Evolutionary conservation across 2,113 vertebrate genomes (phyloP).

Genomic region (Harpagus bidentatus): DNA sequence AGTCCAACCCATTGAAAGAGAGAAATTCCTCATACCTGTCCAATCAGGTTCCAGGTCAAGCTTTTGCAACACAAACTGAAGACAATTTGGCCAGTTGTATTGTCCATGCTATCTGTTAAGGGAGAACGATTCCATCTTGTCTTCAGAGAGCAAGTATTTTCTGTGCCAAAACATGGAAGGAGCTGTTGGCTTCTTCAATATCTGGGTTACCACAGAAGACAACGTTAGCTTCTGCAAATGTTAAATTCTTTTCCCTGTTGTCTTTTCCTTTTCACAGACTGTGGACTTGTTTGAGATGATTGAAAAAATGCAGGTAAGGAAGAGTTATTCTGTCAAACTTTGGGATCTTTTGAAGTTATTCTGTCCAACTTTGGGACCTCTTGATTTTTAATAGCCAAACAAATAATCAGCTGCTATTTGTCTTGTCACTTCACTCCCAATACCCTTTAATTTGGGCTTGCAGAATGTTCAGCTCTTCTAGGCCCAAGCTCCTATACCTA

Average conservation of each 20-base stretch:
- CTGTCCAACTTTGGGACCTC: neutral
- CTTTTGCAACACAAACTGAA: neutral
- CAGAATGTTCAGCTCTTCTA: neutral
- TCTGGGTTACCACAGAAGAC: neutral
- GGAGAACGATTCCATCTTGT: neutral
- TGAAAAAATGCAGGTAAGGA: constrained; percentile 78
- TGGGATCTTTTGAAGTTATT: neutral
- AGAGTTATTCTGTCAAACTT: neutral
- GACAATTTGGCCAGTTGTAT: neutral
- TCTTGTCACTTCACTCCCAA: neutral
- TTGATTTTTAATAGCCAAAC: neutral
- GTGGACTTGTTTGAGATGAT: constrained; percentile 91
- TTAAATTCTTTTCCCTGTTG: neutral
- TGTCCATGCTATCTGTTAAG: neutral
- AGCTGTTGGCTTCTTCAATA: neutral
- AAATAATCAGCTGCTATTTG: neutral
- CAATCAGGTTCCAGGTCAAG: neutral
- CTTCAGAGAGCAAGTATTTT: neutral
- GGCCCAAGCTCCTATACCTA: neutral
- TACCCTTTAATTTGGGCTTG: neutral
- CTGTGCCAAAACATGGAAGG: neutral
- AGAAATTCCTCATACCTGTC: neutral
- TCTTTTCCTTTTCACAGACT: constrained; percentile 69
- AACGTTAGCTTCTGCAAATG: neutral
- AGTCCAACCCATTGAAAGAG: neutral